These are phyloP conservation scores for Gymnocephalus cernua DNA, from an alignment of 2,113 vertebrate species.

Conservation along the genomic window DNA sequence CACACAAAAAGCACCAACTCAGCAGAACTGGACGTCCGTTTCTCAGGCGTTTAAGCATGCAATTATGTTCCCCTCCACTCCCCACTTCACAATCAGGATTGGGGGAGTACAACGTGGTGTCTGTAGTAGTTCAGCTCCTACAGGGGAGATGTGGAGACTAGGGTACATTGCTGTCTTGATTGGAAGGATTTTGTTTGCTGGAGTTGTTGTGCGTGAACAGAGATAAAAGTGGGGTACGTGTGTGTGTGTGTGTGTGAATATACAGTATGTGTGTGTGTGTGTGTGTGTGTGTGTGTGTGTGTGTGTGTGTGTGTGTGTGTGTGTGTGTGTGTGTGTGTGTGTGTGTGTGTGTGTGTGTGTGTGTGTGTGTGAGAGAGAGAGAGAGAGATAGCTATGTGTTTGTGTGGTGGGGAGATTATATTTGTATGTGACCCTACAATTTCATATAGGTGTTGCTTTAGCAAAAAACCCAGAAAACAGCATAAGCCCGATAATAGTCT, in stretches of 20 bases:
- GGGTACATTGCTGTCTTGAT: constrained; percentile 33
- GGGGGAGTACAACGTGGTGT: constrained; percentile 70
- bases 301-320: constrained; percentile 12
- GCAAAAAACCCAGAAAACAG: neutral
- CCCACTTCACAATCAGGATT: constrained; percentile 64
- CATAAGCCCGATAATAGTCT: neutral
- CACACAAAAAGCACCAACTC: constrained; percentile 80
- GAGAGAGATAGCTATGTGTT: neutral
- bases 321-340: neutral
- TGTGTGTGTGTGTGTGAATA: constrained; percentile 4
- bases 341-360: neutral
- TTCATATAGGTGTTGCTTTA: constrained; percentile 16
- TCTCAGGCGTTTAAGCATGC: constrained; percentile 83
- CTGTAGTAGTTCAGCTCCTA: constrained; percentile 56
- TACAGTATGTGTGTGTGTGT: constrained; percentile 7
- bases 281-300: constrained; percentile 26
- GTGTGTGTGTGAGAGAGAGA: neutral
- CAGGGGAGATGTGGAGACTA: constrained; percentile 47
- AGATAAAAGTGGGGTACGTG: constrained; percentile 10
- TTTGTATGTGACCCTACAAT: neutral
- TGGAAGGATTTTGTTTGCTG: constrained; percentile 44
- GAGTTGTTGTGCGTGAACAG: constrained; percentile 29
- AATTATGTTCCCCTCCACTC: constrained; percentile 76
- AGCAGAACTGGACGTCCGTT: constrained; percentile 82
- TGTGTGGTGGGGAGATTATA: neutral